Percentiles rank a stretch among this genome's conserved stretches.
Evolutionary conservation across 1,140 invertebrate species (phyloP).

Genomic region (Bombus confusus): DNA sequence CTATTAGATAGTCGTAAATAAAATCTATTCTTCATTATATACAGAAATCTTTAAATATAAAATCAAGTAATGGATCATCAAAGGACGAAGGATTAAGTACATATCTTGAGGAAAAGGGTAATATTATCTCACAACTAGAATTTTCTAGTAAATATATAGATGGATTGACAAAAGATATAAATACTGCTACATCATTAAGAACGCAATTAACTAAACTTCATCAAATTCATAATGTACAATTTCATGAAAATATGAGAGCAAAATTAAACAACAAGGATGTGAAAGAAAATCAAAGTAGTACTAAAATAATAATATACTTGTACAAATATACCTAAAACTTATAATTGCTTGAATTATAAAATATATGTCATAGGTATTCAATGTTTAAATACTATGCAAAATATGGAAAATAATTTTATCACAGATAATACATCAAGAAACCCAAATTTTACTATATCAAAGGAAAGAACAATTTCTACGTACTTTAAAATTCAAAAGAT

Average conservation of each 20-base stretch:
- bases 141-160: background rate
- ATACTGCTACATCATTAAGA: background rate
- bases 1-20: background rate
- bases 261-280: background rate
- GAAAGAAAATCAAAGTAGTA: background rate
- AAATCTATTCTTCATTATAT: background rate
- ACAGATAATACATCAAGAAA: background rate
- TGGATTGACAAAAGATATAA: background rate
- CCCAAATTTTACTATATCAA: background rate
- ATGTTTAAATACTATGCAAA: background rate
- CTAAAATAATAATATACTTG: background rate
- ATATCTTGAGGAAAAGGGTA: background rate
- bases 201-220: conserved; percentile 18
- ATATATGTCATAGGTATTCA: background rate
- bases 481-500: conserved; percentile 10
- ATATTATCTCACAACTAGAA: conserved; percentile 1
- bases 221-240: conserved; percentile 11
- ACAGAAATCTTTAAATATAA: background rate
- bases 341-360: background rate
- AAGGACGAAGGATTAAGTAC: background rate
- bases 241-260: background rate
- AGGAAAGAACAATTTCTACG: conserved; percentile 19
- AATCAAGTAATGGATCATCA: background rate
- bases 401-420: background rate
- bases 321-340: background rate